Evolutionary conservation across 2,888 invertebrate species (phyloP).

Genomic region (Aporophyla lueneburgensis): DNA sequence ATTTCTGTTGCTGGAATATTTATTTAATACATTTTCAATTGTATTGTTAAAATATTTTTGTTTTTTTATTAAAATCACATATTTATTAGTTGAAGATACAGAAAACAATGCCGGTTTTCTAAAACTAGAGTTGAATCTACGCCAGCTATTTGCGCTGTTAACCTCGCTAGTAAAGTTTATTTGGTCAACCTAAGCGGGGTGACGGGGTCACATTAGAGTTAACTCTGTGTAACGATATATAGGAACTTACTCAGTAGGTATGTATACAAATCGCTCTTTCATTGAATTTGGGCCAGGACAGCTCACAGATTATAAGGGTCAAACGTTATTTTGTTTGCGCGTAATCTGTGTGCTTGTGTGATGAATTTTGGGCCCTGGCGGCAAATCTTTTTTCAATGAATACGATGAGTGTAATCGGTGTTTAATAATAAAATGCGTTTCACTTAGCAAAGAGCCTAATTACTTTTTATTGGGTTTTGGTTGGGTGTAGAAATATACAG

Average conservation of each 20-base stretch:
- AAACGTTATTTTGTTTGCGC: slow-evolving; percentile 52
- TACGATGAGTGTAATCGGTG: neutral
- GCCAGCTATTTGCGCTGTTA: neutral
- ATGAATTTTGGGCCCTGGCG: slow-evolving; percentile 33
- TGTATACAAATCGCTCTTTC: slow-evolving; percentile 45
- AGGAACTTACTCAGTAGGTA: neutral
- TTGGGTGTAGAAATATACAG: neutral
- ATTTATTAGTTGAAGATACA: neutral
- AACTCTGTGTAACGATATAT: slow-evolving; percentile 26
- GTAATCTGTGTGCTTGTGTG: slow-evolving; percentile 38
- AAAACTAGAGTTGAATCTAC: neutral
- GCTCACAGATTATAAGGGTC: slow-evolving; percentile 55
- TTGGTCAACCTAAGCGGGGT: slow-evolving; percentile 35
- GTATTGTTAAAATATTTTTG: no score
- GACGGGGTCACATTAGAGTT: slow-evolving; percentile 37
- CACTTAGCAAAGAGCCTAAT: slow-evolving; percentile 10
- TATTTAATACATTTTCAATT: neutral
- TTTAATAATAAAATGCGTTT: slow-evolving; percentile 21
- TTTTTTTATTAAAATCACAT: no score
- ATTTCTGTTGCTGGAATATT: neutral
- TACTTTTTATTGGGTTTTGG: slow-evolving; percentile 22
- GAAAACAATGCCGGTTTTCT: neutral
- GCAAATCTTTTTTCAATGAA: slow-evolving; percentile 35
- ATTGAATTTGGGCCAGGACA: slow-evolving; percentile 45
- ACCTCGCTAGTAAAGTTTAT: slow-evolving; percentile 31